Evolutionary conservation across 1,140 invertebrate species (phyloP), one percentile per base, ranked within the genome.

Genomic region (Oncopodura yosiiana): DNA sequence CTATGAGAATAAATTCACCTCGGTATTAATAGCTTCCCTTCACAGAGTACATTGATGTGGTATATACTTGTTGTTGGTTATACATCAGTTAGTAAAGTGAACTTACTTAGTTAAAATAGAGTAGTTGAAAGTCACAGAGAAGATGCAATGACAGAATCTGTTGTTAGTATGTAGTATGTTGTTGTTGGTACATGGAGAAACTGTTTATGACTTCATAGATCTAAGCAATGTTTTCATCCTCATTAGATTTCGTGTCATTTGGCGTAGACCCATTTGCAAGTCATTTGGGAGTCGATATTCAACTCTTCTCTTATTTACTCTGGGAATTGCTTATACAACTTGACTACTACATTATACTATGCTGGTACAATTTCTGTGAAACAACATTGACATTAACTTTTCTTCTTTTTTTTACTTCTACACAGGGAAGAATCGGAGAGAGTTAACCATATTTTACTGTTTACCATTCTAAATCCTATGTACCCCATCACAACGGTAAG

Each of bases 401-500:
- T n/a, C 4, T 38, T 38, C 18, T 46, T 46, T 46, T 27, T 29
- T 38, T 30, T 45, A 34, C 36, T 11, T 3, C 64, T 50, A 71
- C 70, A 58, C 73, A 79, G 78, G 38, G 65, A 69, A 42, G 78
- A 76, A 67, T 75, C 80, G 66, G 79, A 76, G 45, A 71, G 73
- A 49, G 70, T 71, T 69, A 95, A 95, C 77, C 87, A 94, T 74
- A 86, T 97, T 66, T 77, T 97, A 56, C 79, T 95, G 53, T 90
- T 94, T 74, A 95, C 91, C 66, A 87, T 97, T 69, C 83, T 92
- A 67, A 97, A 97, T 74, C 91, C 93, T 56, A 86, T 92, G 66
- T 98, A 97, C 75, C 93, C 94, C 49, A 97, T 99, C 70, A 95
- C 92, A 75, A 94, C 95, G 80, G 93, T 96, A 78, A 88, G 92